Conservation (phyloP, 2,888 invertebrate species). For the Furcula furcula region DNA sequence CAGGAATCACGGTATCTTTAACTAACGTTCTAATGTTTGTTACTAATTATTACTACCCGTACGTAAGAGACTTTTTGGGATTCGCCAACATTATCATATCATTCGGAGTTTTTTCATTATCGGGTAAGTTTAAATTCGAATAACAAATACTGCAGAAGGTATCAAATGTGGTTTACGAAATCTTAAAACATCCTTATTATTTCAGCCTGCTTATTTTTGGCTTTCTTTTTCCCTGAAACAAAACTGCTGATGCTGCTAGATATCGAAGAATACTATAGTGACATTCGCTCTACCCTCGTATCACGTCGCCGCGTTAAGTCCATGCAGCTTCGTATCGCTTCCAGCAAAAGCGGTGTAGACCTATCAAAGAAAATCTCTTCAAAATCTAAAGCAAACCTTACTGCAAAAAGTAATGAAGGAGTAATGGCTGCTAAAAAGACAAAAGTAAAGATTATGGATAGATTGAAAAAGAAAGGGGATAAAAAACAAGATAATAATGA, state of each 20-base stretch:
- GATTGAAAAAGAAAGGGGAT: not conserved
- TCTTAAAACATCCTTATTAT: slow-evolving; percentile 24
- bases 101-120: slow-evolving; percentile 40
- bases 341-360: slow-evolving; percentile 1
- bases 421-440: too few species aligned
- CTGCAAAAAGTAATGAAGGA: not conserved
- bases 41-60: slow-evolving; percentile 36
- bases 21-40: slow-evolving; percentile 40
- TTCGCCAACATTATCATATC: slow-evolving; percentile 28
- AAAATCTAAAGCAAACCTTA: not conserved
- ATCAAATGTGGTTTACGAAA: too few species aligned
- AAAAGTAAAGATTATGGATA: not conserved
- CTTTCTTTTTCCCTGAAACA: slow-evolving; percentile 83
- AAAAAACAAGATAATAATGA: not conserved
- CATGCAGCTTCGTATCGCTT: slow-evolving; percentile 18
- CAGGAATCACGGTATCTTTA: slow-evolving; percentile 77
- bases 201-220: slow-evolving; percentile 77
- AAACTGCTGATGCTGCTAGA: slow-evolving; percentile 83
- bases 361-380: not conserved
- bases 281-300: slow-evolving; percentile 65
- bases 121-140: too few species aligned
- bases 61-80: slow-evolving; percentile 31
- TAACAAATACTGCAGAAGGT: too few species aligned
- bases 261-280: slow-evolving; percentile 85
- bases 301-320: slow-evolving; percentile 44